These are phyloP conservation scores for Microtus ochrogaster DNA, from an alignment of 2,113 vertebrate species.

Conservation along the genomic window DNA sequence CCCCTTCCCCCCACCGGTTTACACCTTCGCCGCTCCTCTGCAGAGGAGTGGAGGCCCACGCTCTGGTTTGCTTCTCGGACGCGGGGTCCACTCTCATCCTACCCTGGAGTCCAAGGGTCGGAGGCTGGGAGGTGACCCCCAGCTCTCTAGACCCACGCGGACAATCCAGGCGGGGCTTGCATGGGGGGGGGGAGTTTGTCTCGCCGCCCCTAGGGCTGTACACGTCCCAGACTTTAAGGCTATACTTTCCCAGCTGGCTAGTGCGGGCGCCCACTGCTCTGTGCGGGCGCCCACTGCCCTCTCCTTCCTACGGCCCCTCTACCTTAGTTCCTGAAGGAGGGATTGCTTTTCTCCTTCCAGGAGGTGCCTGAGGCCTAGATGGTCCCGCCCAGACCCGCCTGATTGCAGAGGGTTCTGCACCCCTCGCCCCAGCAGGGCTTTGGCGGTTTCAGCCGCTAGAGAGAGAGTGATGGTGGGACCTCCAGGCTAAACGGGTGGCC, in stretches of 20 bases:
- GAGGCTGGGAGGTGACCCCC: background rate
- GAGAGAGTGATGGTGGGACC: background rate
- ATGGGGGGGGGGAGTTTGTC: background rate
- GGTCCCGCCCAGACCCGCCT: background rate
- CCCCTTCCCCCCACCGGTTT: background rate
- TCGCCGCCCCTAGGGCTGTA: rapidly evolving
- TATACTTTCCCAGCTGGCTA: background rate
- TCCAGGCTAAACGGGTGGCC: background rate
- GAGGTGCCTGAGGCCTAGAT: constrained; percentile 42
- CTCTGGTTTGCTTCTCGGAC: background rate
- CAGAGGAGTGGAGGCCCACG: constrained; percentile 2
- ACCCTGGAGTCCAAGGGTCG: background rate
- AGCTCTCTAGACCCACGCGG: background rate
- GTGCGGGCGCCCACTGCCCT: background rate
- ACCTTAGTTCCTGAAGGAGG: background rate
- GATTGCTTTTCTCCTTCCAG: constrained; percentile 25
- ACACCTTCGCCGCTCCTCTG: background rate
- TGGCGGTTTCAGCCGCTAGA: background rate
- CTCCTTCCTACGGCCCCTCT: background rate
- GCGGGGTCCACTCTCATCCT: background rate
- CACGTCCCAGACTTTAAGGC: background rate
- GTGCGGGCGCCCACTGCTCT: background rate
- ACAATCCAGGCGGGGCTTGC: background rate
- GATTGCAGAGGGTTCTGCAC: background rate
- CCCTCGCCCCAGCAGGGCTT: background rate